phyloP scores from a whole-genome alignment of 2,797 vertebrate genomes.

The Ispidina lecontei region DNA sequence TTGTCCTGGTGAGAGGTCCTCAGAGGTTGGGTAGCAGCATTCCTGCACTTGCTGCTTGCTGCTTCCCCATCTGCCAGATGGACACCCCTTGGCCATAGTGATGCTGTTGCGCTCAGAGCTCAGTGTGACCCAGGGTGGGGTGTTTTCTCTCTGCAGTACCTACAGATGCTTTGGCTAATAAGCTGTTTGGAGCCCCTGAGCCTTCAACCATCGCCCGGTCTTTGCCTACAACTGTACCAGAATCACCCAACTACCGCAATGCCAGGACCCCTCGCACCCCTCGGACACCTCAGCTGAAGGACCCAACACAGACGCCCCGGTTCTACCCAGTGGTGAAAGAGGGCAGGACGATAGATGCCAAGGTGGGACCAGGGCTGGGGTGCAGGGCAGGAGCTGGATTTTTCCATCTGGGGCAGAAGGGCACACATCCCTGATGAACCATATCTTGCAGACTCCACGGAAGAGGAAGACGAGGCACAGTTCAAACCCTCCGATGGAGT shows the following conservation, averaged over 20 bases:
- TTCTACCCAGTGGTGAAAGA: conserved; percentile 99
- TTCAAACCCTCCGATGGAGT: conserved; percentile 97
- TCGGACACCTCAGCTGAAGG: conserved; percentile 93
- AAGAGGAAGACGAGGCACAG: conserved; percentile 99
- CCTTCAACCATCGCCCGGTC: conserved; percentile 93
- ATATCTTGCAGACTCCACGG: conserved; percentile 87
- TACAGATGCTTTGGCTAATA: conserved; percentile 96
- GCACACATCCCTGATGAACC: fast-evolving
- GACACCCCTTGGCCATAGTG: not conserved
- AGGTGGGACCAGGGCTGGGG: conserved; percentile 76
- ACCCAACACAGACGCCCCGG: conserved; percentile 91
- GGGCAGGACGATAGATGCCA: conserved; percentile 92
- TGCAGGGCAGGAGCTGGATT: not conserved
- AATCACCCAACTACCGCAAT: conserved; percentile 94
- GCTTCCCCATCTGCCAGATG: fast-evolving
- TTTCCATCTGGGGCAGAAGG: not conserved
- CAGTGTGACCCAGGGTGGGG: not conserved
- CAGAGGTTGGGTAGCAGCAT: fast-evolving
- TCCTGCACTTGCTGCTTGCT: not conserved
- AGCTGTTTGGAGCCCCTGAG: conserved; percentile 94
- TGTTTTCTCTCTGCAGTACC: conserved; percentile 82
- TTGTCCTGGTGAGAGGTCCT: not conserved
- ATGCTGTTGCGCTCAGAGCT: not conserved
- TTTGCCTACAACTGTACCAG: conserved; percentile 94
- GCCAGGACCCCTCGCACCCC: conserved; percentile 94